Percentiles rank a stretch among this genome's conserved stretches.
These are phyloP conservation scores for Champsocephalus esox DNA, from an alignment of 2,797 vertebrate genomes.

Conservation along the genomic window DNA sequence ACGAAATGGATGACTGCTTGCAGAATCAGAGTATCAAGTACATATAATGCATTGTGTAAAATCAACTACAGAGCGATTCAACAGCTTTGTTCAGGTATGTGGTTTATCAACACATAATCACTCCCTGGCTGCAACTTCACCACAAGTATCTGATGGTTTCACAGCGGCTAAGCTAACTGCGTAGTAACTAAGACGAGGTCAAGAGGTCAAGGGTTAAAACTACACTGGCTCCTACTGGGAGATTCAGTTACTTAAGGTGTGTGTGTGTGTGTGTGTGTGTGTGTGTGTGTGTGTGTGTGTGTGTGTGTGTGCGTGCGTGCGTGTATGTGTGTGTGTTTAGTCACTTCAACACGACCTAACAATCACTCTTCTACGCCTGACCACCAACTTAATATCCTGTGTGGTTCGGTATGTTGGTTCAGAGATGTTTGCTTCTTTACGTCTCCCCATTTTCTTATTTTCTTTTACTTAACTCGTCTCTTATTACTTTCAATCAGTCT, in stretches of 20 bases:
- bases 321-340: slow-evolving; percentile 25
- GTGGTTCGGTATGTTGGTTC: slow-evolving; percentile 54
- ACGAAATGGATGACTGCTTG: neutral
- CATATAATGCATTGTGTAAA: slow-evolving; percentile 1
- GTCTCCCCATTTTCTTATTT: slow-evolving; percentile 13
- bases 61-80: neutral
- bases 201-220: slow-evolving; percentile 83
- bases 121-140: slow-evolving; percentile 64
- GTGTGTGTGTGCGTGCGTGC: slow-evolving; percentile 4
- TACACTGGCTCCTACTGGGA: slow-evolving; percentile 82
- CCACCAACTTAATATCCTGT: slow-evolving; percentile 80
- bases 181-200: slow-evolving; percentile 80
- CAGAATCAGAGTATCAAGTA: neutral
- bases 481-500: neutral
- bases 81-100: slow-evolving; percentile 19
- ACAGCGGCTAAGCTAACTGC: slow-evolving; percentile 60
- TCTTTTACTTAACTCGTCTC: slow-evolving; percentile 25
- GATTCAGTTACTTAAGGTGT: slow-evolving; percentile 80
- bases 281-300: slow-evolving; percentile 15
- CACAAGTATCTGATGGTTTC: slow-evolving; percentile 76
- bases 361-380: slow-evolving; percentile 61
- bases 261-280: slow-evolving; percentile 17
- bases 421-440: slow-evolving; percentile 50
- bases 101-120: slow-evolving; percentile 42
- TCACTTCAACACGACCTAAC: slow-evolving; percentile 57